Conservation (phyloP, 2,797 vertebrate species). For the Pachyuromys duprasi region DNA sequence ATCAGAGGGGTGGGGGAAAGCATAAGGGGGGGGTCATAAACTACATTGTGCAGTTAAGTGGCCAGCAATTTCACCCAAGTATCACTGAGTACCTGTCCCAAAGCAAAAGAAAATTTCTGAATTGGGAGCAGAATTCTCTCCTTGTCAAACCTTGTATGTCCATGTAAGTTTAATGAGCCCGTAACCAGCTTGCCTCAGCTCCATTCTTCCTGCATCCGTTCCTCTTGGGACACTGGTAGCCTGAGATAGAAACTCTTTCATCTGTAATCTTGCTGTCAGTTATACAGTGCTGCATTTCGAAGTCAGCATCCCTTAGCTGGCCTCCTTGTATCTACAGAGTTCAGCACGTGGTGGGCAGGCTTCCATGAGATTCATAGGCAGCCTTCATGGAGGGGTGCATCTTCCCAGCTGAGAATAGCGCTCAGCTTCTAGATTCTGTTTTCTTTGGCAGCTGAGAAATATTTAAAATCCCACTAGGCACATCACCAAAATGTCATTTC, state of each 20-base stretch:
- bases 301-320: background rate
- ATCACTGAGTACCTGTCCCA: background rate
- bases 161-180: slow-evolving; percentile 18
- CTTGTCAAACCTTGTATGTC: background rate
- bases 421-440: background rate
- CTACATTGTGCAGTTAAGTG: background rate
- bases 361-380: background rate
- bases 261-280: background rate
- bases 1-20: background rate
- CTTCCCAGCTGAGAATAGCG: no score
- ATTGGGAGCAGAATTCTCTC: background rate
- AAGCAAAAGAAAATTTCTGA: slow-evolving; percentile 23
- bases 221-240: background rate
- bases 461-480: background rate
- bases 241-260: background rate
- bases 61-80: background rate
- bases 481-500: background rate
- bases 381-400: background rate
- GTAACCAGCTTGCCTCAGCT: slow-evolving; percentile 12
- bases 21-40: background rate
- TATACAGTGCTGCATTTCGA: background rate
- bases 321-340: background rate
- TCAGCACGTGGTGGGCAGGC: background rate
- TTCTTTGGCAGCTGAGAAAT: background rate
- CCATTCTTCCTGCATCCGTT: background rate